Conservation (phyloP, 2,888 invertebrate genomes). For the Nezara viridula region DNA sequence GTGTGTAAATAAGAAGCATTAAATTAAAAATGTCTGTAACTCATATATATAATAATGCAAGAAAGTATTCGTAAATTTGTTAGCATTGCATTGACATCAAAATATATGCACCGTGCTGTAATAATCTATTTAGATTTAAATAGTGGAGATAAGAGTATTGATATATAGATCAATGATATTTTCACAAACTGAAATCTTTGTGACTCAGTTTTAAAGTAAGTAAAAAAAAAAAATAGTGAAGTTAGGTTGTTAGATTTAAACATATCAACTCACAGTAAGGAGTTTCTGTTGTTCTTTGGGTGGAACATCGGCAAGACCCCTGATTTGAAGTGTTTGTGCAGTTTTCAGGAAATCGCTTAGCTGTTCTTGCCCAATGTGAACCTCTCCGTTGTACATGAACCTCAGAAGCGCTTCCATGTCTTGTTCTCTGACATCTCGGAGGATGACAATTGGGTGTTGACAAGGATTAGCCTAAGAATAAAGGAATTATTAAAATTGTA, state of each 20-base stretch:
- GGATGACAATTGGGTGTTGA: conserved; percentile 81
- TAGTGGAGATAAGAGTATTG: background rate
- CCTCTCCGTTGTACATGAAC: conserved; percentile 83
- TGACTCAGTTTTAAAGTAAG: background rate
- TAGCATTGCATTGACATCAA: too few relatives aligned
- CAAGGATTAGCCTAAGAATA: conserved; percentile 79
- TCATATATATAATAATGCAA: too few relatives aligned
- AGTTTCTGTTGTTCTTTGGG: conserved; percentile 76
- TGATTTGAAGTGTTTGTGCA: conserved; percentile 78
- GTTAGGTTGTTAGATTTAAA: background rate
- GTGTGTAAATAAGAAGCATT: too few relatives aligned
- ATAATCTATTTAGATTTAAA: too few relatives aligned
- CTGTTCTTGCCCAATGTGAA: conserved; percentile 80
- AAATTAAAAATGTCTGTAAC: too few relatives aligned
- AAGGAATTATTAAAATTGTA: conserved; percentile 66
- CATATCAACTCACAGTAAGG: conserved; percentile 76
- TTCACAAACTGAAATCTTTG: background rate
- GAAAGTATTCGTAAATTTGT: too few relatives aligned
- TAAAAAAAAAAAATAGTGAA: too few relatives aligned
- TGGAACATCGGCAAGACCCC: conserved; percentile 76
- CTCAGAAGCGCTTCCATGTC: conserved; percentile 77
- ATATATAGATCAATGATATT: background rate
- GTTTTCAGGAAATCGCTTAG: conserved; percentile 78
- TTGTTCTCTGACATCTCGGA: conserved; percentile 79
- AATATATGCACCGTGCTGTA: too few relatives aligned